These are phyloP conservation scores for Calliopsis andreniformis DNA, from an alignment of 1,140 invertebrate genomes.

Conservation along the genomic window DNA sequence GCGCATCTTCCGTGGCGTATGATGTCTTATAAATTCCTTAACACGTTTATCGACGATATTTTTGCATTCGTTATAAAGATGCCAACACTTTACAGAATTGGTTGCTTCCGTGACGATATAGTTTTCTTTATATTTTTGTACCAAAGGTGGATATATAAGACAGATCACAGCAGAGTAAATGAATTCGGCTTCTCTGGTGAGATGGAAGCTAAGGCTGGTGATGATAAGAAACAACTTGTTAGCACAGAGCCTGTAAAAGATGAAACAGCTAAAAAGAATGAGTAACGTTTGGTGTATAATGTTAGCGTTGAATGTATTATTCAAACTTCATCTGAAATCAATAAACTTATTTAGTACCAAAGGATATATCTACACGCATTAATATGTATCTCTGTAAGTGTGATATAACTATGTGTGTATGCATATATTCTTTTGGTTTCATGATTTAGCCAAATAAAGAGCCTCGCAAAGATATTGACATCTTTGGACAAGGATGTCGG, in stretches of 20 bases:
- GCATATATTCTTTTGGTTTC: conserved; percentile 48
- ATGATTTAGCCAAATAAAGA: conserved; percentile 42
- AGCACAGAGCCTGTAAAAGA: conserved; percentile 56
- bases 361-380: conserved; percentile 58
- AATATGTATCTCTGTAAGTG: conserved; percentile 56
- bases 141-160: conserved; percentile 98
- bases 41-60: conserved; percentile 99
- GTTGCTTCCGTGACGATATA: conserved; percentile 99
- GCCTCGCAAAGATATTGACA: conserved; percentile 11
- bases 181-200: conserved; percentile 96
- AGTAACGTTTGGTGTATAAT: conserved; percentile 66
- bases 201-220: conserved; percentile 80
- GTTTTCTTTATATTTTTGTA: conserved; percentile 99
- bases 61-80: conserved; percentile 99
- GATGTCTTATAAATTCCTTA: conserved; percentile 99
- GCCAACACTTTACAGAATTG: conserved; percentile 97
- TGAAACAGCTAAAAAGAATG: conserved; percentile 69
- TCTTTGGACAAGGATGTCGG: conserved; percentile 1
- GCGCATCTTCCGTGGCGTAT: conserved; percentile 99
- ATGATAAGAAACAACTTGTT: conserved; percentile 61
- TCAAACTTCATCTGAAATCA: conserved; percentile 57
- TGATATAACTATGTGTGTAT: conserved; percentile 51
- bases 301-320: conserved; percentile 59
- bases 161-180: conserved; percentile 96
- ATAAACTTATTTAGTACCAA: conserved; percentile 63